A percentile compares a stretch with the other conserved stretches of the same genome.
Conservation (phyloP, 2,797 vertebrate species). For the Urosaurus nigricauda region DNA sequence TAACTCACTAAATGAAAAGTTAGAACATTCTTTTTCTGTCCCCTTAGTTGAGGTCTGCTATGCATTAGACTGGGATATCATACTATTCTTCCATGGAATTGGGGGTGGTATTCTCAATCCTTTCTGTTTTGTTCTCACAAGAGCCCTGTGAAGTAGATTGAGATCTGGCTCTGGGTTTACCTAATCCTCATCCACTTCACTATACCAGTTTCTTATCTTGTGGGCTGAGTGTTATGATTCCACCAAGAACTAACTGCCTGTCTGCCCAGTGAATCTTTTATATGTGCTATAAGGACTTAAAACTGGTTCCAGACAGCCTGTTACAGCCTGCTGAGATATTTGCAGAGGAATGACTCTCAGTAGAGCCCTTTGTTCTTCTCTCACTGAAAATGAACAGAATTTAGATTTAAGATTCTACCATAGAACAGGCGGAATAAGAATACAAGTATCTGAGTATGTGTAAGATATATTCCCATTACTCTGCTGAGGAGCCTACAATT, state of each 20-base stretch:
- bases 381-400: background rate
- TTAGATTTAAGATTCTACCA: background rate
- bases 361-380: background rate
- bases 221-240: no score
- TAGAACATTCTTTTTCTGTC: background rate
- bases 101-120: background rate
- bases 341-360: no score
- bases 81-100: background rate
- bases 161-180: background rate
- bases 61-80: background rate
- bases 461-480: background rate
- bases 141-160: no score
- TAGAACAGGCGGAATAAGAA: background rate
- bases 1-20: no score
- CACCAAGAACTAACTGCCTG: background rate
- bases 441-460: background rate
- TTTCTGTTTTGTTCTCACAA: background rate
- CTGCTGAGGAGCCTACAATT: background rate
- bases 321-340: background rate
- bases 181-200: background rate
- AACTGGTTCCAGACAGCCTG: background rate
- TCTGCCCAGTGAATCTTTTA: background rate
- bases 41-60: background rate
- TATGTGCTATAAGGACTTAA: background rate
- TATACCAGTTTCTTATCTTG: background rate